phyloP scores from a whole-genome alignment of 2,888 invertebrate genomes.

The Xylota segnis region DNA sequence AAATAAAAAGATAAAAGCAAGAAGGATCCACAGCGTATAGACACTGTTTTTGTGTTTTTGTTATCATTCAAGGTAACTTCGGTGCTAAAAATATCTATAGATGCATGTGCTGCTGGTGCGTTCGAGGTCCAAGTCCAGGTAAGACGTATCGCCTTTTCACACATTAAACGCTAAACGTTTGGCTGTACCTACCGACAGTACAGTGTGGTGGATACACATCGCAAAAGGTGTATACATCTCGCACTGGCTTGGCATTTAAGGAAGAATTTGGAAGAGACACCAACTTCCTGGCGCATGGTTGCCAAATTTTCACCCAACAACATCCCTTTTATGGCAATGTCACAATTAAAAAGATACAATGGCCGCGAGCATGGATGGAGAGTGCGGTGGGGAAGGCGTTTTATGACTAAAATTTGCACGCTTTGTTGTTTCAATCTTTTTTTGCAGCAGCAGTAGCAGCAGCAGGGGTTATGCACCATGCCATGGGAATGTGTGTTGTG shows the following conservation, averaged over 20 bases:
- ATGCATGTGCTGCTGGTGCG: constrained; percentile 33
- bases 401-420: constrained; percentile 47
- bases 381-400: constrained; percentile 4
- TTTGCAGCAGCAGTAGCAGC: too few species aligned
- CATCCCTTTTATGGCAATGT: constrained; percentile 48
- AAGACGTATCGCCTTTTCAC: constrained; percentile 16
- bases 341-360: constrained; percentile 68
- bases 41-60: constrained; percentile 46
- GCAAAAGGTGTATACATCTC: background rate
- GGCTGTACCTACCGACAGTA: constrained; percentile 14
- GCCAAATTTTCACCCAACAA: constrained; percentile 44
- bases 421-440: constrained; percentile 41
- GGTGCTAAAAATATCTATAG: constrained; percentile 71
- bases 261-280: background rate
- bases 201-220: background rate
- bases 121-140: constrained; percentile 23
- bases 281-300: constrained; percentile 48
- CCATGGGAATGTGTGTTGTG: constrained; percentile 57
- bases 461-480: constrained; percentile 34
- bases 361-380: constrained; percentile 49
- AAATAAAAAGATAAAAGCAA: constrained; percentile 48
- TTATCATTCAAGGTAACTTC: constrained; percentile 69
- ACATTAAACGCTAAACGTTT: constrained; percentile 8
- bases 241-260: background rate
- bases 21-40: constrained; percentile 47